Evolutionary conservation across 1,140 invertebrate genomes (phyloP).

Genomic region (Ceratina japonica): DNA sequence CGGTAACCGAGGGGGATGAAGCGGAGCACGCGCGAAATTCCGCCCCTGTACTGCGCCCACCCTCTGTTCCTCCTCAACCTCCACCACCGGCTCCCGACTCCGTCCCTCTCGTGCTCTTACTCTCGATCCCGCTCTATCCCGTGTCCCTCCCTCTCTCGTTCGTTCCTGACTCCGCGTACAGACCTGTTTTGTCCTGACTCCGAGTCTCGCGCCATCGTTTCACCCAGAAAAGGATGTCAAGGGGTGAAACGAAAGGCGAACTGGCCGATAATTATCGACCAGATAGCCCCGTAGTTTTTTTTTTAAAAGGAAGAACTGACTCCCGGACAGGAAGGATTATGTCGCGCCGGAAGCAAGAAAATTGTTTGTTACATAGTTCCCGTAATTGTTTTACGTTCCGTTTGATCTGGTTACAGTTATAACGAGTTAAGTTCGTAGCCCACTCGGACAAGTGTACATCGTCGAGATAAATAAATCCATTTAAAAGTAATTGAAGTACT

Average conservation of each 20-base stretch:
- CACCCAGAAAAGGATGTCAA: constrained; percentile 54
- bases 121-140: no score
- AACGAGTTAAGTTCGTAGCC: not conserved
- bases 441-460: not conserved
- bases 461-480: constrained; percentile 1
- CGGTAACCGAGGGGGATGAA: constrained; percentile 62
- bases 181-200: constrained; percentile 54
- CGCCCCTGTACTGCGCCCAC: constrained; percentile 40
- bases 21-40: constrained; percentile 74
- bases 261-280: constrained; percentile 51
- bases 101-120: constrained; percentile 14
- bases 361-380: no score
- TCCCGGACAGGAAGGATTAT: no score
- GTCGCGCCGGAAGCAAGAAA: no score
- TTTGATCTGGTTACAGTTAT: not conserved
- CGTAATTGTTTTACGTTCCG: no score
- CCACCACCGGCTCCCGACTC: constrained; percentile 23
- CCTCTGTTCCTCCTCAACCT: constrained; percentile 12
- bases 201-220: constrained; percentile 37
- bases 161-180: constrained; percentile 28
- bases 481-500: constrained; percentile 1
- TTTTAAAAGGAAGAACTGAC: not conserved
- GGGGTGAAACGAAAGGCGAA: constrained; percentile 46
- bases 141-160: constrained; percentile 10
- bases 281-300: constrained; percentile 6